Evolutionary conservation across 2,797 vertebrate species (phyloP), one percentile per base, ranked within the genome.

Genomic region (Pristis pectinata): DNA sequence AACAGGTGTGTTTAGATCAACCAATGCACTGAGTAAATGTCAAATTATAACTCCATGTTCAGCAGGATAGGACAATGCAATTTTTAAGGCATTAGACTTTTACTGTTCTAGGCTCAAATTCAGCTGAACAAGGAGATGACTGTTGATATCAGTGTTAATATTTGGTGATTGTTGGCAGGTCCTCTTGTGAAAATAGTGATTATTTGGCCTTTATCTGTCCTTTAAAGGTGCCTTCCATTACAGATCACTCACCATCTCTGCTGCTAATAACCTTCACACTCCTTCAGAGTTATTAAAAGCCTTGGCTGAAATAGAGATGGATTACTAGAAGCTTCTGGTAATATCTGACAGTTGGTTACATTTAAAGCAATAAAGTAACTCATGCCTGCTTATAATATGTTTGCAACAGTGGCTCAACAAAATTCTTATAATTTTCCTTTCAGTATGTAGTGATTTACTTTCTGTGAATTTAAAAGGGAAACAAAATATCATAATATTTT

Each of bases 1-100:
- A 91, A 2, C n/a, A 67, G 87, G 87, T 91, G n/a, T 22, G 87
- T 91, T 91, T 19, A 64, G 19, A 91, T 67, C 87, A 91, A 91
- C n/a, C 22, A 22, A 91, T 41, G 22, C 41, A 61, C n/a, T 87
- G 85, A 34, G 34, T 87, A 83, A 87, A 87, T 56, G 59, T 61
- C 34, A 91, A 37, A 91, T 64, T 59, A 17, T 15, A 87, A 59
- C 83, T 56, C 10, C 27, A 56, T 56, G 15, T 85, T 15, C n/a
- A 17, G n/a, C 8, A 67, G n/a, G 59, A 67, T 7, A 64, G 17
- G n/a, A 19, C 34, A 30, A 10, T 30, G 9, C 27, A 85, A 85
- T 34, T 85, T 56, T 67, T 91, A 67, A 67, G 8, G 41, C 37
- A 80, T 5, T 80, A 24, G 37, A 41, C 19, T 91, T 91, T 91